Conservation (phyloP, 2,888 invertebrate species). For the Choristoneura rosaceana region DNA sequence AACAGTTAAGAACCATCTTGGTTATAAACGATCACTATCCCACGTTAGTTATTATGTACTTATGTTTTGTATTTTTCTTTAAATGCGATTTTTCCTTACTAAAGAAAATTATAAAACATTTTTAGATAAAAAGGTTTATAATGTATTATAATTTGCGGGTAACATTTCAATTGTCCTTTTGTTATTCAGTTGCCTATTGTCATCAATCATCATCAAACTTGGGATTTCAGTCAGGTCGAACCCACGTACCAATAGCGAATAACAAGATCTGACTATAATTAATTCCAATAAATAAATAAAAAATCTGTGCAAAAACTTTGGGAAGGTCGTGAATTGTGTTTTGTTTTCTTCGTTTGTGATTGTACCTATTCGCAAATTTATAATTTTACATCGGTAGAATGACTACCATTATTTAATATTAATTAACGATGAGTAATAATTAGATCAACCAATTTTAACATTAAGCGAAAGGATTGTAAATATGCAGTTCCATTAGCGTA, state of each 20-base stretch:
- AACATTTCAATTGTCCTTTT: not conserved
- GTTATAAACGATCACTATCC: not conserved
- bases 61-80: not conserved
- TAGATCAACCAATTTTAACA: constrained; percentile 3
- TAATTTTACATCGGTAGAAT: constrained; percentile 3
- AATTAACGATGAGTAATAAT: not conserved
- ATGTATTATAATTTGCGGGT: not conserved
- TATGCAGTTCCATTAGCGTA: not conserved
- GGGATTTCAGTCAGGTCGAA: constrained; percentile 2
- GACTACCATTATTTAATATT: not conserved
- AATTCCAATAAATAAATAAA: not conserved
- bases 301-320: not conserved
- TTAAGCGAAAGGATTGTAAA: constrained; percentile 4
- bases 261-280: not conserved
- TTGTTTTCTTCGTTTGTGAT: not conserved
- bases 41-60: not conserved
- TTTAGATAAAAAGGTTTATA: too few species aligned
- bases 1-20: not conserved
- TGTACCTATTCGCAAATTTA: not conserved
- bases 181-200: not conserved
- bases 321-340: not conserved
- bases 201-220: not conserved
- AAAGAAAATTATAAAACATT: too few species aligned
- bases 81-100: too few species aligned
- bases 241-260: not conserved